These are phyloP conservation scores for Cinclus mexicanus DNA, from an alignment of 2,113 vertebrate species.

Conservation along the genomic window DNA sequence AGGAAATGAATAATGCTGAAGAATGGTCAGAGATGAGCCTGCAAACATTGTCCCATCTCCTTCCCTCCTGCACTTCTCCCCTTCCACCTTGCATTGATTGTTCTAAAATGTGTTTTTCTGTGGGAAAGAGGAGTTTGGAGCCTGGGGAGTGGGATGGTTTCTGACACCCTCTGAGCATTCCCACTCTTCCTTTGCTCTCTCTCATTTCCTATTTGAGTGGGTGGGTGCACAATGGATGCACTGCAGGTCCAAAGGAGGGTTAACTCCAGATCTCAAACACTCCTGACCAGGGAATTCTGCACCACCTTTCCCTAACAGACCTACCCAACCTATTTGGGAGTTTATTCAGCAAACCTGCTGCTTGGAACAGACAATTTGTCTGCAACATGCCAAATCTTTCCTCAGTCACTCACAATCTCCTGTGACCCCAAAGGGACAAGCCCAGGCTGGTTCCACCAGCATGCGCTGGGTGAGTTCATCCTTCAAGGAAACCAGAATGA, in stretches of 20 bases:
- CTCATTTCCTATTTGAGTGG: not conserved
- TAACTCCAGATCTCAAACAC: not conserved
- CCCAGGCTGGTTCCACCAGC: not conserved
- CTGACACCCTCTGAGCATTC: not conserved
- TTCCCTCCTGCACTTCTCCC: not conserved
- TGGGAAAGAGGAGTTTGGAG: not conserved
- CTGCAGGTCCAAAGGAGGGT: not conserved
- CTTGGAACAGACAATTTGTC: not conserved
- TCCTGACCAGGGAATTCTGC: not conserved
- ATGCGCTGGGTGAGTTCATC: not conserved
- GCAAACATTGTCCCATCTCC: not conserved
- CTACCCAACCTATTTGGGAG: accelerated
- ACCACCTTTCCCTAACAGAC: not conserved
- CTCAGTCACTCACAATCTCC: not conserved
- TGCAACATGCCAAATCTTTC: not conserved
- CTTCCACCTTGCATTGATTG: not conserved
- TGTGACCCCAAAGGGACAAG: not conserved
- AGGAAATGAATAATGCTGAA: constrained; percentile 48
- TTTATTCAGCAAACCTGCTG: not conserved
- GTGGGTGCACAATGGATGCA: not conserved
- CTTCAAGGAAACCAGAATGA: not conserved
- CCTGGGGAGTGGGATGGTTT: not conserved
- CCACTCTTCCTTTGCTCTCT: not conserved
- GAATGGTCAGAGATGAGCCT: not conserved
- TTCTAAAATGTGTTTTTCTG: not conserved